Conservation (phyloP, 1,140 invertebrate genomes). For the Trichoplusia ni region DNA sequence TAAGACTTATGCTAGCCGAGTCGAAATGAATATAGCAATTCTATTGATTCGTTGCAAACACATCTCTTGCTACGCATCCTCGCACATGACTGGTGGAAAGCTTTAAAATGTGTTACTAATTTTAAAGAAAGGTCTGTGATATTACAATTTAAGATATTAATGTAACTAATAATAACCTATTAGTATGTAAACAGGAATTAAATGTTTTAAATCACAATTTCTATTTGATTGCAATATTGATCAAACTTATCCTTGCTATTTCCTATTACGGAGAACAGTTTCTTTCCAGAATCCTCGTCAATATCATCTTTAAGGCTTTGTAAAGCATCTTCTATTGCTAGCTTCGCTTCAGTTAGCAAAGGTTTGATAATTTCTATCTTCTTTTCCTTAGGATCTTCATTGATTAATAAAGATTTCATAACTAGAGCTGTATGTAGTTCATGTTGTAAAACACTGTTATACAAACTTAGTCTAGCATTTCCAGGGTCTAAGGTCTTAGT, state of each 20-base stretch:
- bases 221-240: constrained; percentile 1
- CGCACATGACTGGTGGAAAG: no score
- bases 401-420: constrained; percentile 79
- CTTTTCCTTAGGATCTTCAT: constrained; percentile 62
- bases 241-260: background rate
- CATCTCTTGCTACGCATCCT: no score
- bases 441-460: constrained; percentile 86
- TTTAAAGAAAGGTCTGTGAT: constrained; percentile 53
- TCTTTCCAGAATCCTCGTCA: constrained; percentile 68
- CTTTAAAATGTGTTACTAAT: no score
- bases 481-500: constrained; percentile 86
- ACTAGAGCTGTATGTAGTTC: constrained; percentile 85
- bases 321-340: constrained; percentile 58
- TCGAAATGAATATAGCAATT: no score
- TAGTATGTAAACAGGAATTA: background rate
- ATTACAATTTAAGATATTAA: constrained; percentile 36
- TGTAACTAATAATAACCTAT: background rate
- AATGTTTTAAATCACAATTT: background rate
- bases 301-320: constrained; percentile 67
- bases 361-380: constrained; percentile 56
- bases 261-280: background rate
- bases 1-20: no score
- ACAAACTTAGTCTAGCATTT: constrained; percentile 86
- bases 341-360: constrained; percentile 59
- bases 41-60: no score